These are phyloP conservation scores for Cantharis lateralis DNA, from an alignment of 2,888 invertebrate species.

Conservation along the genomic window DNA sequence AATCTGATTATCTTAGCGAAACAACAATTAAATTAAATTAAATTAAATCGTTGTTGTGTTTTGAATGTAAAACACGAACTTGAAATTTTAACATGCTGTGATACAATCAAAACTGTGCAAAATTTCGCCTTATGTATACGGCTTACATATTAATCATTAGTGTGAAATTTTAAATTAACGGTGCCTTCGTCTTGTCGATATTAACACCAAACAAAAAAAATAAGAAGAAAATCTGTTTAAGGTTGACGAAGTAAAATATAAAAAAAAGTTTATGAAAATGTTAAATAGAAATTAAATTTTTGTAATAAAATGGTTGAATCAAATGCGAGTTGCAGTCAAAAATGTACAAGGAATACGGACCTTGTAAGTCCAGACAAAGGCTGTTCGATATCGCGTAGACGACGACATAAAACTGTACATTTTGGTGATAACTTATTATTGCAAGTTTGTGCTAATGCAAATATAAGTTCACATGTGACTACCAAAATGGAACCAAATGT, in stretches of 20 bases:
- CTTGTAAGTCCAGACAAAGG: constrained; percentile 54
- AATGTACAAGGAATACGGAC: constrained; percentile 48
- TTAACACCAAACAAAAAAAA: constrained; percentile 37
- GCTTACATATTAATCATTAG: constrained; percentile 44
- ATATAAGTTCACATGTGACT: constrained; percentile 57
- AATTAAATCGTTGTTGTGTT: background rate
- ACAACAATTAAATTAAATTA: background rate
- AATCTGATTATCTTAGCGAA: background rate
- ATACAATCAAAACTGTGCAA: constrained; percentile 50
- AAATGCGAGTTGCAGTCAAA: constrained; percentile 50
- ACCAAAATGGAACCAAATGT: constrained; percentile 74
- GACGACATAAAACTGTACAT: constrained; percentile 78
- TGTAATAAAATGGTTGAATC: constrained; percentile 53
- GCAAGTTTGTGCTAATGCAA: constrained; percentile 75
- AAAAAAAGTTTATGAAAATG: constrained; percentile 28
- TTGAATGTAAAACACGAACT: constrained; percentile 28
- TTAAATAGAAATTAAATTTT: constrained; percentile 17
- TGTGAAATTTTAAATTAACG: constrained; percentile 38
- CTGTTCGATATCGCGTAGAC: constrained; percentile 64
- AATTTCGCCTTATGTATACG: constrained; percentile 49
- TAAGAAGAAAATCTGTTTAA: constrained; percentile 2
- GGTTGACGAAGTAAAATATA: constrained; percentile 12
- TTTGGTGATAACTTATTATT: constrained; percentile 77
- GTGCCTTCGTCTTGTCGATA: constrained; percentile 47
- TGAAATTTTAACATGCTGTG: constrained; percentile 51